A percentile compares a stretch with the other conserved stretches of the same genome.
Evolutionary conservation across 2,113 vertebrate species (phyloP).

Genomic region (Colaptes auratus): DNA sequence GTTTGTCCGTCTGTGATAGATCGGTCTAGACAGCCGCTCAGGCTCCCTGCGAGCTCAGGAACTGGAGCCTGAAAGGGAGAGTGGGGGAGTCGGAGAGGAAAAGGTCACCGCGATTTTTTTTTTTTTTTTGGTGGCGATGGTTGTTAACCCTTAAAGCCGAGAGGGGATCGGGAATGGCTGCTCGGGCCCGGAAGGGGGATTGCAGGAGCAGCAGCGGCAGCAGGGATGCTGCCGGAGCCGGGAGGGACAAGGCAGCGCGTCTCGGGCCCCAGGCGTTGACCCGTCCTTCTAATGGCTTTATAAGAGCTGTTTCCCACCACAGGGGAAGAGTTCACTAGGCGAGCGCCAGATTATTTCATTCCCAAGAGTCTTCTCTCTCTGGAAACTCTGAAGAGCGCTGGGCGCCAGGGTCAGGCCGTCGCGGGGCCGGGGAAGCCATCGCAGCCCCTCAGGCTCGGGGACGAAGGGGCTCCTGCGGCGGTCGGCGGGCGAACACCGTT

Average conservation of each 20-base stretch:
- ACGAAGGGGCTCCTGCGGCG: not conserved
- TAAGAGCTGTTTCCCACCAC: conserved; percentile 38
- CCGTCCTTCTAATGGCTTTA: not conserved
- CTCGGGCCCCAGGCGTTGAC: not conserved
- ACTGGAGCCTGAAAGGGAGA: conserved; percentile 59
- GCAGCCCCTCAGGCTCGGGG: not conserved
- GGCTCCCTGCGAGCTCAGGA: conserved; percentile 79
- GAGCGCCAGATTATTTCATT: conserved; percentile 33
- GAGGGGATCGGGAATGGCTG: not conserved
- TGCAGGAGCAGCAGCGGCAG: not conserved
- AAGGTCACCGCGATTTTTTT: conserved; percentile 64
- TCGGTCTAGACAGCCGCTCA: conserved; percentile 83
- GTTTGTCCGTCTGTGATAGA: conserved; percentile 79
- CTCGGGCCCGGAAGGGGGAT: not conserved
- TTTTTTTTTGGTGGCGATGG: not conserved
- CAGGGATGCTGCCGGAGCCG: not conserved
- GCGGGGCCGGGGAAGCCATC: not conserved
- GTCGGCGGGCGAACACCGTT: no score
- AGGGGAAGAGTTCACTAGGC: conserved; percentile 55
- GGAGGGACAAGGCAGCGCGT: not conserved
- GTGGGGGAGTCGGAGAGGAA: conserved; percentile 67
- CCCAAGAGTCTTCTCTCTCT: conserved; percentile 38
- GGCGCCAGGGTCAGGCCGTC: not conserved
- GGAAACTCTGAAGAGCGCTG: conserved; percentile 38
- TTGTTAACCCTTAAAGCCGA: conserved; percentile 66